Conservation (phyloP, 2,888 invertebrate genomes). For the Lamellibrachia satsuma region DNA sequence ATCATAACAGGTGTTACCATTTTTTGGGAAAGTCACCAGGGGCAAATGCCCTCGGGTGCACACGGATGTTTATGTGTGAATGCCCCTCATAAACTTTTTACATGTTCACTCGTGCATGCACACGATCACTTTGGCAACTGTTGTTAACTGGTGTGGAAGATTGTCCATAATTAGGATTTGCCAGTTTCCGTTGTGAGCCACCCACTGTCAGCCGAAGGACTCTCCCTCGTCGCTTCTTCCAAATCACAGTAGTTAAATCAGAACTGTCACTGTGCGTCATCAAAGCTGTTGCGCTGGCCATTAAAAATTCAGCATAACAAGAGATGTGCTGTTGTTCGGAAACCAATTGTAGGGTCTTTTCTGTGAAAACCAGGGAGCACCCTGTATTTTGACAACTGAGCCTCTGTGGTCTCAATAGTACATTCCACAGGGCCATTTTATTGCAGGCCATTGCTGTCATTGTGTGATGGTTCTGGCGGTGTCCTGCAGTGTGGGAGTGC, state of each 20-base stretch:
- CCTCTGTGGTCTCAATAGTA: too few species aligned
- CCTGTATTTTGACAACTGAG: not conserved
- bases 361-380: not conserved
- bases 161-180: conserved; percentile 1
- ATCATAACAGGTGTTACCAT: not conserved
- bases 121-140: not conserved
- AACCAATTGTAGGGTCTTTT: not conserved
- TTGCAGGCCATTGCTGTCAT: not conserved
- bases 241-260: not conserved
- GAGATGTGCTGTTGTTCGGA: not conserved
- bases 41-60: not conserved
- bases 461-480: not conserved
- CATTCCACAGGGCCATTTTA: not conserved
- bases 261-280: not conserved
- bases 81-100: not conserved
- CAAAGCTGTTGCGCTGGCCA: not conserved
- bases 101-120: not conserved
- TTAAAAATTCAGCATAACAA: not conserved
- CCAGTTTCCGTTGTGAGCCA: not conserved
- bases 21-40: not conserved
- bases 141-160: not conserved
- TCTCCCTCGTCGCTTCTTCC: not conserved
- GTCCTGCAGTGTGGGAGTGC: not conserved
- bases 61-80: not conserved
- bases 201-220: not conserved